Percentiles rank a stretch among this genome's conserved stretches.
Conservation (phyloP, 2,797 vertebrate species). For the Salarias fasciatus region DNA sequence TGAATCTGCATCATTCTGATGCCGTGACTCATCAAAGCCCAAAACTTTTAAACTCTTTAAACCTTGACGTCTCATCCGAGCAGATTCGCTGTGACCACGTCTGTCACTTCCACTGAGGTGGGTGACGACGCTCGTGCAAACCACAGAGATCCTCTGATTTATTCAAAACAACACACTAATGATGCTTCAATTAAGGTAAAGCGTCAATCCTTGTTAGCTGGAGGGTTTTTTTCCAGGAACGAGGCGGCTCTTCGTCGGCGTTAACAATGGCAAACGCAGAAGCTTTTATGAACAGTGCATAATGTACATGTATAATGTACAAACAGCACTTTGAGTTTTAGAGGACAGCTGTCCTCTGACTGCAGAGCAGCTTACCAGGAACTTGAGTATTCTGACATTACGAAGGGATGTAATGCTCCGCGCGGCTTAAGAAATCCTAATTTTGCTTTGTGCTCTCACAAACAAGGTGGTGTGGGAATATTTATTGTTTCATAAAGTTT, state of each 20-base stretch:
- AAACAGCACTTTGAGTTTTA: conserved; percentile 21
- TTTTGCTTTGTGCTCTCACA: not conserved
- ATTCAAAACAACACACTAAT: conserved; percentile 47
- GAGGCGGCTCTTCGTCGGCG: conserved; percentile 18
- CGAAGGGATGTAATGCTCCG: not conserved
- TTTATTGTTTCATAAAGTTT: conserved; percentile 8
- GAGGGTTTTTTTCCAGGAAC: conserved; percentile 35
- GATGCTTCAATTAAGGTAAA: conserved; percentile 22
- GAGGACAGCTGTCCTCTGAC: conserved; percentile 9
- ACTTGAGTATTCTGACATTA: conserved; percentile 3
- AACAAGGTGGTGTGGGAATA: conserved; percentile 5
- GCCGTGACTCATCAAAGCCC: not conserved
- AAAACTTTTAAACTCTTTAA: conserved; percentile 6
- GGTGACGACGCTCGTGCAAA: conserved; percentile 2
- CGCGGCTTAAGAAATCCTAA: not conserved
- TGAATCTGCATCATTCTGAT: not conserved
- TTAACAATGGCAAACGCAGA: conserved; percentile 36
- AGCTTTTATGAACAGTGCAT: conserved; percentile 25
- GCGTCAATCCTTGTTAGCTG: conserved; percentile 30
- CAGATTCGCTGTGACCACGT: conserved; percentile 15
- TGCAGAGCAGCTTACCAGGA: conserved; percentile 6
- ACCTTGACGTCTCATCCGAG: conserved; percentile 8
- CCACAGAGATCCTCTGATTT: conserved; percentile 24
- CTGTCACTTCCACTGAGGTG: conserved; percentile 9
- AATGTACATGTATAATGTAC: conserved; percentile 26